phyloP scores from a whole-genome alignment of 1,140 invertebrate species.

The Euschistus heros region DNA sequence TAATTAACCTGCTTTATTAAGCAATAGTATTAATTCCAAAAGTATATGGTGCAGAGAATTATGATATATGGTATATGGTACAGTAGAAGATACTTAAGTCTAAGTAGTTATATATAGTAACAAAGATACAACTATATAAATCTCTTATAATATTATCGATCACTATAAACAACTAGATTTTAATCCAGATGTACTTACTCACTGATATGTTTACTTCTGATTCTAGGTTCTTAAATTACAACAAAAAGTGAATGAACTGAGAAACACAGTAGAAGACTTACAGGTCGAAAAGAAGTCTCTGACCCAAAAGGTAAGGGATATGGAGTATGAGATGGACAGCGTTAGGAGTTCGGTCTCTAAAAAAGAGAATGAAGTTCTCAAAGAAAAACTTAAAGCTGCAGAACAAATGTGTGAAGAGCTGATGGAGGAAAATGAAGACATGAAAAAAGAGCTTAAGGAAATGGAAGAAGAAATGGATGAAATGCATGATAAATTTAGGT shows the following conservation, averaged over 20 bases:
- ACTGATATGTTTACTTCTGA: too few species aligned
- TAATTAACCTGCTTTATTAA: too few species aligned
- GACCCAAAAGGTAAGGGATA: constrained; percentile 53
- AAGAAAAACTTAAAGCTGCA: constrained; percentile 67
- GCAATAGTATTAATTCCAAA: too few species aligned
- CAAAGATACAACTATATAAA: too few species aligned
- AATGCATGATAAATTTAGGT: constrained; percentile 92
- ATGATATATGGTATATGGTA: too few species aligned
- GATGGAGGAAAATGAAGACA: constrained; percentile 92
- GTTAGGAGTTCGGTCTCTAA: constrained; percentile 28
- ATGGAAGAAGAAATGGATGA: constrained; percentile 95
- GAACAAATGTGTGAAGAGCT: constrained; percentile 84
- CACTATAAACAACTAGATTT: too few species aligned
- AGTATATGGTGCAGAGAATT: too few species aligned
- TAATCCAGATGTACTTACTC: too few species aligned
- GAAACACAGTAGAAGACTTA: constrained; percentile 63
- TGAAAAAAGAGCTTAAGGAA: constrained; percentile 86
- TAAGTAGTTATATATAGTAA: too few species aligned
- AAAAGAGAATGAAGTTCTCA: constrained; percentile 44
- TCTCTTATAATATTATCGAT: too few species aligned
- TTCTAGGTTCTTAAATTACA: constrained; percentile 52
- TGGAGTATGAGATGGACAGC: constrained; percentile 54
- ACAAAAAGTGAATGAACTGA: constrained; percentile 72
- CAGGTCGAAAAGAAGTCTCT: constrained; percentile 71
- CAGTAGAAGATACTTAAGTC: too few species aligned